These are phyloP conservation scores for Elachura formosa DNA, from an alignment of 2,113 vertebrate genomes.

Conservation along the genomic window DNA sequence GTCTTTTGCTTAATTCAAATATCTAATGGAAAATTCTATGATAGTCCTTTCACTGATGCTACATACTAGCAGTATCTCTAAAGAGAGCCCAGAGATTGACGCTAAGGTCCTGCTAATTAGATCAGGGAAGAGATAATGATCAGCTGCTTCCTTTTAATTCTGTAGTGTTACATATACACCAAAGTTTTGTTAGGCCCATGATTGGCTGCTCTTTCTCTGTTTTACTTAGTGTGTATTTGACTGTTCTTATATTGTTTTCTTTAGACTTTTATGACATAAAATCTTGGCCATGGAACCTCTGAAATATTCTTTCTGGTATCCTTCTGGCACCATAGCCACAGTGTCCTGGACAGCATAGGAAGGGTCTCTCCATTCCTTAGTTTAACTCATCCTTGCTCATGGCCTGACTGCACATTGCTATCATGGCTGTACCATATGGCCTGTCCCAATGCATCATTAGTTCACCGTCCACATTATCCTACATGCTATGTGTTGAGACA, in stretches of 20 bases:
- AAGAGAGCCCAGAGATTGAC: background rate
- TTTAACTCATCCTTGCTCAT: background rate
- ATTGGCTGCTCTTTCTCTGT: background rate
- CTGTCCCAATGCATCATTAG: background rate
- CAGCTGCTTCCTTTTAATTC: background rate
- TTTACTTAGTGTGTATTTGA: background rate
- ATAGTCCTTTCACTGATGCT: background rate
- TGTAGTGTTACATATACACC: rapidly evolving
- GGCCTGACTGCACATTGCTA: background rate
- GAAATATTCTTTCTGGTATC: background rate
- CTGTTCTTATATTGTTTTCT: background rate
- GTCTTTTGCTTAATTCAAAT: background rate
- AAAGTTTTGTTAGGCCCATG: background rate
- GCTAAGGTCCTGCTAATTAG: background rate
- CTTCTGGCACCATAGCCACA: rapidly evolving
- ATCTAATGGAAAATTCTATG: background rate
- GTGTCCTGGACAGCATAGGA: background rate
- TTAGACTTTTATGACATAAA: background rate
- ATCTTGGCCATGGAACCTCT: background rate
- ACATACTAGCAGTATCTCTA: background rate
- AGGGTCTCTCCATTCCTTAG: background rate
- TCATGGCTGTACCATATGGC: background rate
- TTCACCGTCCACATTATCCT: background rate
- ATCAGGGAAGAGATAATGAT: background rate
- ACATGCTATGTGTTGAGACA: background rate